A percentile compares a stretch with the other conserved stretches of the same genome.
These are phyloP conservation scores for Bedellia somnulentella DNA, from an alignment of 2,888 invertebrate species.

Conservation along the genomic window DNA sequence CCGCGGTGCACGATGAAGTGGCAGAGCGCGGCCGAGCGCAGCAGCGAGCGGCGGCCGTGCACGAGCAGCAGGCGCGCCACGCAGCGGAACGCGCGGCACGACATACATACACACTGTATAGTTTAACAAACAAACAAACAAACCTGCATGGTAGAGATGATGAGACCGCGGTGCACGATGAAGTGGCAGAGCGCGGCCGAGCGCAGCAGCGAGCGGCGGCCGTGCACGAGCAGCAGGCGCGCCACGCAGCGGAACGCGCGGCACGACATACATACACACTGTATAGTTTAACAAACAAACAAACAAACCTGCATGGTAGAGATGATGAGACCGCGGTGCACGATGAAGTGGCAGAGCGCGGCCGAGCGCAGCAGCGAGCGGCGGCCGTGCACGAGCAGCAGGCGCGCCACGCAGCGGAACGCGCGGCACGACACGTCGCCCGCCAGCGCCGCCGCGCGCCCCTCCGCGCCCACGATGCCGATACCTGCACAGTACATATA, in stretches of 20 bases:
- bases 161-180: conserved; percentile 96
- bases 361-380: conserved; percentile 94
- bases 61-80: conserved; percentile 84
- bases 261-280: too few species aligned
- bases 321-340: conserved; percentile 96
- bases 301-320: conserved; percentile 97
- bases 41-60: conserved; percentile 90
- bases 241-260: conserved; percentile 86
- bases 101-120: too few species aligned
- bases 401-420: conserved; percentile 80
- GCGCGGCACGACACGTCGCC: conserved; percentile 96
- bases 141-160: conserved; percentile 92
- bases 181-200: conserved; percentile 98
- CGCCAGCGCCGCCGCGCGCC: conserved; percentile 89
- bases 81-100: conserved; percentile 85
- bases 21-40: conserved; percentile 94
- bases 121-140: too few species aligned
- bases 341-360: conserved; percentile 97
- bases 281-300: too few species aligned
- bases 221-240: conserved; percentile 86
- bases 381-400: conserved; percentile 90
- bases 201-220: conserved; percentile 89
- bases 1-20: conserved; percentile 99
- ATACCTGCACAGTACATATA: conserved; percentile 55
- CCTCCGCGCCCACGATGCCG: conserved; percentile 89